phyloP scores from a whole-genome alignment of 2,797 vertebrate species.

The Chelon auratus region DNA sequence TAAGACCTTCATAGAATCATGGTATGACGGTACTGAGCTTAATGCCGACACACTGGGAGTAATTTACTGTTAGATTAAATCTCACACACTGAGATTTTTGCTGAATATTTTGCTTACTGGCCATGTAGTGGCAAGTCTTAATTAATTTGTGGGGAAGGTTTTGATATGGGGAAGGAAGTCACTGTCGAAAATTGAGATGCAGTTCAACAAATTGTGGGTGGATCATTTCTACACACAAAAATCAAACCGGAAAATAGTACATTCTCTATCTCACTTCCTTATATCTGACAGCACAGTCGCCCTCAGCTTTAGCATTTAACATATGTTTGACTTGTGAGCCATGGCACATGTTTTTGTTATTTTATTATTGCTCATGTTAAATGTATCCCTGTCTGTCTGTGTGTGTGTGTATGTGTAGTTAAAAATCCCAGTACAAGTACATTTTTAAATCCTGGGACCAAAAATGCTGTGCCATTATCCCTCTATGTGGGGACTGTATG shows the following conservation, averaged over 20 bases:
- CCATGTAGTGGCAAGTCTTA: background rate
- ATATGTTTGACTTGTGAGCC: background rate
- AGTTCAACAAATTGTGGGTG: background rate
- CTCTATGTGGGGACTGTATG: background rate
- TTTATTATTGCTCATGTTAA: background rate
- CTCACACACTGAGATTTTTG: too few species aligned
- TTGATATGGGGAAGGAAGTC: background rate
- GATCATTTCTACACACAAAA: background rate
- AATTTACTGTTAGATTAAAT: too few species aligned
- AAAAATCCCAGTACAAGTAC: background rate
- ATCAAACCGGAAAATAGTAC: background rate
- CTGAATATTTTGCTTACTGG: background rate
- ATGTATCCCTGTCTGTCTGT: background rate
- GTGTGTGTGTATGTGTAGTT: background rate
- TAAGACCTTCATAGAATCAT: too few species aligned
- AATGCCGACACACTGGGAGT: too few species aligned
- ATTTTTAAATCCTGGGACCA: background rate
- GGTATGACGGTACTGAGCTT: too few species aligned
- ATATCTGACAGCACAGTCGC: background rate
- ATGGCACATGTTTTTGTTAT: background rate
- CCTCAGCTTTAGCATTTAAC: background rate
- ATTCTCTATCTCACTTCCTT: background rate
- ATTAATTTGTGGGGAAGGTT: background rate
- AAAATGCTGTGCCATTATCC: slow-evolving; percentile 26
- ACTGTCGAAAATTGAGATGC: background rate